phyloP scores from a whole-genome alignment of 2,888 invertebrate genomes.

The Pimpla rufipes region DNA sequence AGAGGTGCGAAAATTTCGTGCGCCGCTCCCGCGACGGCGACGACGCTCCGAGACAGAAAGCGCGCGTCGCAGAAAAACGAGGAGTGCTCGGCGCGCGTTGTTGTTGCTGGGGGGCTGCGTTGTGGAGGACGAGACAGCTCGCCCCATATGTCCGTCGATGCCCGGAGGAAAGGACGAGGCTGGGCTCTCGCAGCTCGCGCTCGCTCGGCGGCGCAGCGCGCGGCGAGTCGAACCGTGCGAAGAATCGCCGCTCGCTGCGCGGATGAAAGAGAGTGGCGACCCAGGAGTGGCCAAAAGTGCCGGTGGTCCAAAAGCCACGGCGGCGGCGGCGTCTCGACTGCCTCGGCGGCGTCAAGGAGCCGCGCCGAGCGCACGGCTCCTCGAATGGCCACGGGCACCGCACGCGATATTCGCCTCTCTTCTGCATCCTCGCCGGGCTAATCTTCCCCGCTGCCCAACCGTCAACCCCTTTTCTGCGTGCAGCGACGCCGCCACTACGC shows the following conservation, averaged over 20 bases:
- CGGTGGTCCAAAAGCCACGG: slow-evolving; percentile 75
- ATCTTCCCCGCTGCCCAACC: slow-evolving; percentile 57
- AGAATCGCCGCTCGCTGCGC: slow-evolving; percentile 64
- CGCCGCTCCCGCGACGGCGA: background rate
- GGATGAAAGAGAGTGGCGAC: slow-evolving; percentile 70
- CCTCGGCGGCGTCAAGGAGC: slow-evolving; percentile 49
- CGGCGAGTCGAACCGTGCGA: slow-evolving; percentile 63
- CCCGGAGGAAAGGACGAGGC: slow-evolving; percentile 49
- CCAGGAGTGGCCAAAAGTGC: slow-evolving; percentile 68
- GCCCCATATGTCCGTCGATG: slow-evolving; percentile 44
- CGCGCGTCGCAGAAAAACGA: background rate
- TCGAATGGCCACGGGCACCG: slow-evolving; percentile 72
- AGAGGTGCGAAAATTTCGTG: slow-evolving; percentile 10
- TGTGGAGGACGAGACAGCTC: slow-evolving; percentile 18
- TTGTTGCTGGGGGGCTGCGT: slow-evolving; percentile 14
- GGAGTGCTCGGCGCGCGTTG: slow-evolving; percentile 8
- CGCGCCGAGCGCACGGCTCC: slow-evolving; percentile 62
- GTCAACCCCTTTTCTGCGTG: slow-evolving; percentile 49
- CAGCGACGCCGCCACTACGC: slow-evolving; percentile 10
- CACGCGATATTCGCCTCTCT: slow-evolving; percentile 69
- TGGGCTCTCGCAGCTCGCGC: slow-evolving; percentile 17
- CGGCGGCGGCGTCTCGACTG: slow-evolving; percentile 54
- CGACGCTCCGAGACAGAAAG: background rate
- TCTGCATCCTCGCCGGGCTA: slow-evolving; percentile 52
- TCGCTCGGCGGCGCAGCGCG: slow-evolving; percentile 19